phyloP scores from a whole-genome alignment of 2,797 vertebrate species.

The Cephalopachus bancanus region DNA sequence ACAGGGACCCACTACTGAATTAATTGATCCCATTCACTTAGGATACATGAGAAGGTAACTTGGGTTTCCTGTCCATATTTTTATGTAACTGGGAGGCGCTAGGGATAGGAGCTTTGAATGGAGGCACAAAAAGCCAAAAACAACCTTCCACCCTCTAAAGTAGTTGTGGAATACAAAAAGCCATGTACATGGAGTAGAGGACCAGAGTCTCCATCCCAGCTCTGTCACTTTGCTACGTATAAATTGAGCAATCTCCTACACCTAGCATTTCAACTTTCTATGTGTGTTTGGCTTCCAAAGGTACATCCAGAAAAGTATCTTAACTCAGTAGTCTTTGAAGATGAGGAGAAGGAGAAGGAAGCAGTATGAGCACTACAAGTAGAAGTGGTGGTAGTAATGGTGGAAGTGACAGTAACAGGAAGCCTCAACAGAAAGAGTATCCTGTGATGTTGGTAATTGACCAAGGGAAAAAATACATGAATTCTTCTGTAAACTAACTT shows the following conservation, averaged over 20 bases:
- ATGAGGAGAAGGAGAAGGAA: neutral
- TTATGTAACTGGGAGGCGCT: neutral
- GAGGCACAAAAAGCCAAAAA: conserved; percentile 3
- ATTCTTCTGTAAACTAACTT: neutral
- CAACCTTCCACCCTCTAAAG: neutral
- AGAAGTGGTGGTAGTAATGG: neutral
- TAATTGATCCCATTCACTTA: neutral
- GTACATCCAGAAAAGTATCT: neutral
- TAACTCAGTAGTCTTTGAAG: neutral
- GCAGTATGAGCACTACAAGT: neutral
- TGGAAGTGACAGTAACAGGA: neutral
- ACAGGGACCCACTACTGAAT: neutral
- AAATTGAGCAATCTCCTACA: neutral
- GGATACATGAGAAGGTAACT: neutral
- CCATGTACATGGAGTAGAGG: neutral
- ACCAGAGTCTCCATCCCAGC: neutral
- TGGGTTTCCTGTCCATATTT: neutral
- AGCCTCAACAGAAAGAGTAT: neutral
- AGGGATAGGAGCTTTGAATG: neutral
- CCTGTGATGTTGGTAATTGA: neutral
- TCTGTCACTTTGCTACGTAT: neutral
- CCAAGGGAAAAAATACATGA: neutral
- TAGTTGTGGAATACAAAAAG: neutral
- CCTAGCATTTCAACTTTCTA: neutral
- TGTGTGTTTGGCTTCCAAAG: neutral